A percentile compares a stretch with the other conserved stretches of the same genome.
These are phyloP conservation scores for Asbolus verrucosus DNA, from an alignment of 1,140 invertebrate species.

Conservation along the genomic window DNA sequence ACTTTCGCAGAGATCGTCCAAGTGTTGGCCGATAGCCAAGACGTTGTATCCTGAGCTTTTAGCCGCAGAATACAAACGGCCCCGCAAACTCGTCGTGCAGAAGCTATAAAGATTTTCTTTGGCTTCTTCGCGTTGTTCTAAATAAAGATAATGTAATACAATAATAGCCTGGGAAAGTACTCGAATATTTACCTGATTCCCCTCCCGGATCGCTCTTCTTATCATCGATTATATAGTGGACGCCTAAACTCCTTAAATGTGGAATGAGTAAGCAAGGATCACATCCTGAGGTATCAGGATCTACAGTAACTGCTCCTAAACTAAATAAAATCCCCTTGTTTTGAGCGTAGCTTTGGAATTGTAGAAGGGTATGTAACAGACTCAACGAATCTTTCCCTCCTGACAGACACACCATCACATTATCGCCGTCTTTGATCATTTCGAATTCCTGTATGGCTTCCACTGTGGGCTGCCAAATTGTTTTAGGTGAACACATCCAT, in stretches of 20 bases:
- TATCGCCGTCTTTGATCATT: slow-evolving; percentile 88
- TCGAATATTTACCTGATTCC: slow-evolving; percentile 57
- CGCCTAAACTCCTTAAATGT: slow-evolving; percentile 75
- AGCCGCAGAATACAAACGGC: slow-evolving; percentile 79
- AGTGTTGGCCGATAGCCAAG: slow-evolving; percentile 85
- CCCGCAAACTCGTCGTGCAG: slow-evolving; percentile 54
- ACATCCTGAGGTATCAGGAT: slow-evolving; percentile 73
- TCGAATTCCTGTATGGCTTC: slow-evolving; percentile 86
- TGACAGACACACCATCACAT: slow-evolving; percentile 86
- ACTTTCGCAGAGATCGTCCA: slow-evolving; percentile 87
- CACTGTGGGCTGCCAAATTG: slow-evolving; percentile 83
- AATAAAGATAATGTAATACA: too few species aligned
- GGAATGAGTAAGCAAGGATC: slow-evolving; percentile 76
- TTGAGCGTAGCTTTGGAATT: slow-evolving; percentile 83
- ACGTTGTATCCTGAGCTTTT: slow-evolving; percentile 85
- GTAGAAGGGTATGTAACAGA: slow-evolving; percentile 84
- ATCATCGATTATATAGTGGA: slow-evolving; percentile 81
- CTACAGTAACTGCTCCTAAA: slow-evolving; percentile 81
- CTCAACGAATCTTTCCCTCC: slow-evolving; percentile 85
- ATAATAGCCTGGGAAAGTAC: too few species aligned
- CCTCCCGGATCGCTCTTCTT: slow-evolving; percentile 55
- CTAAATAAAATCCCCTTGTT: slow-evolving; percentile 82
- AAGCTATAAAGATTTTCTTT: slow-evolving; percentile 58
- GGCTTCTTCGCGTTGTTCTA: slow-evolving; percentile 55
- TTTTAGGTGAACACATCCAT: slow-evolving; percentile 85